phyloP scores from a whole-genome alignment of 1,140 invertebrate species.

The Linepithema humile region DNA sequence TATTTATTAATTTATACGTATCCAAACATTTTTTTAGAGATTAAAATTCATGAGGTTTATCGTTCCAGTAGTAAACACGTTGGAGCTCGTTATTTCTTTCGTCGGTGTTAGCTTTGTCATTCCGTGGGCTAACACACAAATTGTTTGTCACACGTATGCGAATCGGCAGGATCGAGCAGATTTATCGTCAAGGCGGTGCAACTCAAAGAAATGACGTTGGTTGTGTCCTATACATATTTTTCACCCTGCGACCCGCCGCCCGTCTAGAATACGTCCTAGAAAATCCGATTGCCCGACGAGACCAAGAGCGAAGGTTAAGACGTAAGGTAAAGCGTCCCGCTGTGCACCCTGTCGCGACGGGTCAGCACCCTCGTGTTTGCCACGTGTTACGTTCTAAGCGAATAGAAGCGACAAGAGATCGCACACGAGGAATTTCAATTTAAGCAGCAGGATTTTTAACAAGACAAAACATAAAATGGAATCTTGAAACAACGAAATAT shows the following conservation, averaged over 20 bases:
- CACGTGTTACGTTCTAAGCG: conserved; percentile 7
- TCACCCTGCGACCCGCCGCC: conserved; percentile 23
- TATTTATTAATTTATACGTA: no score
- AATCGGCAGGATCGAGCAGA: conserved; percentile 13
- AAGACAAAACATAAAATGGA: neutral
- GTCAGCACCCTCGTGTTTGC: conserved; percentile 63
- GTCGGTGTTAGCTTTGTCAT: neutral
- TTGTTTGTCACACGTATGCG: conserved; percentile 37
- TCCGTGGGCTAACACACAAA: neutral
- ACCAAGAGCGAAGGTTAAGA: conserved; percentile 31
- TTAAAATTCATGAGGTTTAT: neutral
- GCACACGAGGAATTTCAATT: conserved; percentile 44
- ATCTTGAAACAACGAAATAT: neutral
- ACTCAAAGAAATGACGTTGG: conserved; percentile 49
- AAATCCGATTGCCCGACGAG: conserved; percentile 28
- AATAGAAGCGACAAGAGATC: conserved; percentile 37
- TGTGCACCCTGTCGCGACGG: conserved; percentile 63
- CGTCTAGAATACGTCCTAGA: conserved; percentile 47
- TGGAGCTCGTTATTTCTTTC: neutral
- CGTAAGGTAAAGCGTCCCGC: conserved; percentile 57
- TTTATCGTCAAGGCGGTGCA: conserved; percentile 57
- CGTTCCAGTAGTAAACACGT: neutral
- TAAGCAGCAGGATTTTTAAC: neutral
- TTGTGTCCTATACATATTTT: conserved; percentile 34
- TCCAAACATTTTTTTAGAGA: neutral